Percentiles rank a stretch among this genome's conserved stretches.
These are phyloP conservation scores for Pocillopora meandrina DNA, from an alignment of 92 coral and sea anemone genomes.

Conservation along the genomic window DNA sequence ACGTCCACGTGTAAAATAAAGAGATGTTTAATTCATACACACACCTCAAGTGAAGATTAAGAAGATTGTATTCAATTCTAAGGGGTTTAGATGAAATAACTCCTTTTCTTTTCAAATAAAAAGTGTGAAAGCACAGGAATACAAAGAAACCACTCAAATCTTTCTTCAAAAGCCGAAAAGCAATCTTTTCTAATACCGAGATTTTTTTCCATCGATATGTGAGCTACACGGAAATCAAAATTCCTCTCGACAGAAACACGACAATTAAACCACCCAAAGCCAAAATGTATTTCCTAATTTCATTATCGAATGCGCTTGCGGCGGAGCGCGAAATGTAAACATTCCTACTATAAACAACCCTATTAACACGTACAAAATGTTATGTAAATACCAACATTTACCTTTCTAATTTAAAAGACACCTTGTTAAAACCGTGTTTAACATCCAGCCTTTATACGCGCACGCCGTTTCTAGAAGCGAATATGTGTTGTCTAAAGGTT, in stretches of 20 bases:
- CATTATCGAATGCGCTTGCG: slow-evolving; percentile 38
- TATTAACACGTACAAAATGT: slow-evolving; percentile 64
- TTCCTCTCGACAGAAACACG: slow-evolving; percentile 12
- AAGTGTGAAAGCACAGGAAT: slow-evolving; percentile 27
- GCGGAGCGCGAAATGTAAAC: slow-evolving; percentile 44
- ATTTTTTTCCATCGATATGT: slow-evolving; percentile 1
- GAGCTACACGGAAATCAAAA: slow-evolving; percentile 15
- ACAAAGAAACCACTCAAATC: slow-evolving; percentile 19
- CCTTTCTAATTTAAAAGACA: slow-evolving; percentile 58
- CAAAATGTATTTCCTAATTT: slow-evolving; percentile 49
- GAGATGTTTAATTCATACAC: slow-evolving; percentile 33
- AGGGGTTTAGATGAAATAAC: slow-evolving; percentile 30
- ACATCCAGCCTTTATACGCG: not conserved
- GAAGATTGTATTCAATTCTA: slow-evolving; percentile 34
- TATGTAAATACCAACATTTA: slow-evolving; percentile 78
- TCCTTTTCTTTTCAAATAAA: slow-evolving; percentile 41
- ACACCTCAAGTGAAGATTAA: slow-evolving; percentile 39
- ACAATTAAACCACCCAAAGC: slow-evolving; percentile 34
- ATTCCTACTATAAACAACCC: slow-evolving; percentile 55
- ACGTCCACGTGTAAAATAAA: slow-evolving; percentile 38
- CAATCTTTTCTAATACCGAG: slow-evolving; percentile 9
- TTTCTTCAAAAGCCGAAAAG: slow-evolving; percentile 21
- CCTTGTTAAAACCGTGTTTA: slow-evolving; percentile 36
- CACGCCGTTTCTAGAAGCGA: not conserved
- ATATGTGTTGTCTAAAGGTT: not conserved